Evolutionary conservation across 2,888 invertebrate species (phyloP).

Genomic region (Rhynchonema sp.): DNA sequence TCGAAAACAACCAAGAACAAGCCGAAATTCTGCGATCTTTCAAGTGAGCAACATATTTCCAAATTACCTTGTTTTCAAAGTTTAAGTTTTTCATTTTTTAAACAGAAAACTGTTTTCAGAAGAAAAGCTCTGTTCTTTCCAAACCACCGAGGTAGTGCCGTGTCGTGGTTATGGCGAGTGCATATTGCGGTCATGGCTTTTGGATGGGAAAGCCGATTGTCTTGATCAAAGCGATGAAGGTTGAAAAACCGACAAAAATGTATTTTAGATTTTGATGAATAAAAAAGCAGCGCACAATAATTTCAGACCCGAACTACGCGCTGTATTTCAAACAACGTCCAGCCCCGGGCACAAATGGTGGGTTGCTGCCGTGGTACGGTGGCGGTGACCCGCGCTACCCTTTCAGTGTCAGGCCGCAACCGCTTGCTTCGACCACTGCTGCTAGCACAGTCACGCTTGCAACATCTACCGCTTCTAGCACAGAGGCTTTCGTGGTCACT

Average conservation of each 20-base stretch:
- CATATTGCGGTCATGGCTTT: conserved; percentile 19
- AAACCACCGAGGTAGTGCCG: conserved; percentile 14
- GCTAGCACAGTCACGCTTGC: not conserved
- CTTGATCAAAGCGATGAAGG: conserved; percentile 23
- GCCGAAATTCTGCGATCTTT: not conserved
- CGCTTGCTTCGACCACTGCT: not conserved
- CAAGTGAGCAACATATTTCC: not conserved
- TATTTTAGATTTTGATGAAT: not conserved
- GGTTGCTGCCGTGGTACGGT: not conserved
- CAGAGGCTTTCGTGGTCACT: too few relatives aligned
- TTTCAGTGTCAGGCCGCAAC: too few relatives aligned
- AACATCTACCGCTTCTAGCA: too few relatives aligned
- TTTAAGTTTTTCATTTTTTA: not conserved
- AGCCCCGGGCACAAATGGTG: not conserved
- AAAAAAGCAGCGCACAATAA: not conserved
- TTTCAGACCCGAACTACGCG: not conserved
- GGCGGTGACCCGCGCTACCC: not conserved
- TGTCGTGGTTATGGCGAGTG: conserved; percentile 26
- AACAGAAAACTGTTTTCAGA: conserved; percentile 12
- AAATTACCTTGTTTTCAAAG: not conserved
- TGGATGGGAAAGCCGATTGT: conserved; percentile 21
- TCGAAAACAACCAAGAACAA: not conserved
- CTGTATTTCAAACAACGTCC: not conserved
- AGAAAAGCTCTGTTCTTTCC: conserved; percentile 18
- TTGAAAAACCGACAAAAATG: not conserved